Conservation (phyloP, 1,140 invertebrate species). For the Glossosoma conforme region DNA sequence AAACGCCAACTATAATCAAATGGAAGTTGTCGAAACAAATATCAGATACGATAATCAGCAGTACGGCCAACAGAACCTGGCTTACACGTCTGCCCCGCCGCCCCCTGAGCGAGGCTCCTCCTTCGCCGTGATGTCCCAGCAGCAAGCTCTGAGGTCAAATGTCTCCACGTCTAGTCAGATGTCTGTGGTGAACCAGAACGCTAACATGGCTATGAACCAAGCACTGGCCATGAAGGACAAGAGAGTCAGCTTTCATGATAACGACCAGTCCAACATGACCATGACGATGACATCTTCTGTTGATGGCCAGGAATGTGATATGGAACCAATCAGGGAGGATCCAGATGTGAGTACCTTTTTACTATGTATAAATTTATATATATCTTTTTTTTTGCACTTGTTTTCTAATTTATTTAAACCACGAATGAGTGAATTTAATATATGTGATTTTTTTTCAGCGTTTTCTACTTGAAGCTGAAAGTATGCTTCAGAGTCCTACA, state of each 20-base stretch:
- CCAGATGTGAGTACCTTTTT: conserved; percentile 63
- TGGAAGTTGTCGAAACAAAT: conserved; percentile 10
- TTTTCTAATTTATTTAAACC: conserved; percentile 19
- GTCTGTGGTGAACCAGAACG: conserved; percentile 34
- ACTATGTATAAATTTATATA: conserved; percentile 13
- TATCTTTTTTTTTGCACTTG: conserved; percentile 21
- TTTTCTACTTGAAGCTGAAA: conserved; percentile 76
- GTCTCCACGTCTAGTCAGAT: conserved; percentile 42
- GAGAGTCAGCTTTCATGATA: conserved; percentile 72
- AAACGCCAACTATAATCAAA: conserved; percentile 9
- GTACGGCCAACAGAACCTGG: conserved; percentile 11
- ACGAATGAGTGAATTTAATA: conserved; percentile 3
- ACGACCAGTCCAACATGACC: conserved; percentile 34
- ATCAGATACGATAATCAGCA: conserved; percentile 19
- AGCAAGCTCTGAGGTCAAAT: conserved; percentile 46
- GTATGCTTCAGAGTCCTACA: conserved; percentile 65
- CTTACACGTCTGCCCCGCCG: conserved; percentile 53
- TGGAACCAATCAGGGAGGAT: conserved; percentile 57
- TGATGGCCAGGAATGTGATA: conserved; percentile 19
- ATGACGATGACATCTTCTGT: conserved; percentile 28
- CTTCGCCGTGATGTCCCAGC: conserved; percentile 70
- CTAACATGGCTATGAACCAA: conserved; percentile 11
- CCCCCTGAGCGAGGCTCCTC: conserved; percentile 77
- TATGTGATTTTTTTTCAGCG: conserved; percentile 52
- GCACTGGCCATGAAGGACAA: conserved; percentile 46